Conservation (phyloP, 2,888 invertebrate species). For the Antheraea yamamai region DNA sequence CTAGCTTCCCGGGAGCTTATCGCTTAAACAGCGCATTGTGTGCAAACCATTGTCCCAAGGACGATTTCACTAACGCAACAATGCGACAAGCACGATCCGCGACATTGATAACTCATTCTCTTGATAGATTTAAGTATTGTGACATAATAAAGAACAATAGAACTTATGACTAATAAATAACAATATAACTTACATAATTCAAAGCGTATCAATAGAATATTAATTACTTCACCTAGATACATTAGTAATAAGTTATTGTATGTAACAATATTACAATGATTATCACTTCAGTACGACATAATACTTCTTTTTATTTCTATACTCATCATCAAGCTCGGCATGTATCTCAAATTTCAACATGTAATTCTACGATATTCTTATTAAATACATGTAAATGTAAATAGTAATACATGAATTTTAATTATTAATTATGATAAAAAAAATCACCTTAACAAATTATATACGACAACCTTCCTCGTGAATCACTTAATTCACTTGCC, state of each 20-base stretch:
- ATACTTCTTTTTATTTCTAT: neutral
- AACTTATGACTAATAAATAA: slow-evolving; percentile 15
- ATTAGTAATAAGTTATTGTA: neutral
- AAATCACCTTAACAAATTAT: no score
- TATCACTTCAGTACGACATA: neutral
- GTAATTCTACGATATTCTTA: neutral
- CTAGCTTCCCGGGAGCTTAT: slow-evolving; percentile 55
- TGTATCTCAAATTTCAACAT: neutral
- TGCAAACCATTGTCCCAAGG: slow-evolving; percentile 59
- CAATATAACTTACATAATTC: slow-evolving; percentile 14
- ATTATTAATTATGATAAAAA: no score
- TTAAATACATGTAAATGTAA: neutral
- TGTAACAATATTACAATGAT: neutral
- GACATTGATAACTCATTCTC: slow-evolving; percentile 43
- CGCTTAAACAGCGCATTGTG: slow-evolving; percentile 67
- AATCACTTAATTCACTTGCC: no score
- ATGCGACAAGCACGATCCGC: slow-evolving; percentile 33
- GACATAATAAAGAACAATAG: slow-evolving; percentile 58
- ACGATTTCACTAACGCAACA: slow-evolving; percentile 65
- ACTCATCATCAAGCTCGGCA: neutral
- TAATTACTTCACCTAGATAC: slow-evolving; percentile 3
- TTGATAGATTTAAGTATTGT: slow-evolving; percentile 48
- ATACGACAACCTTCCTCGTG: no score
- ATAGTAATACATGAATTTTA: neutral
- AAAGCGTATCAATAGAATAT: neutral